phyloP scores from a whole-genome alignment of 2,797 vertebrate genomes.

The Enteromius mattozi region DNA sequence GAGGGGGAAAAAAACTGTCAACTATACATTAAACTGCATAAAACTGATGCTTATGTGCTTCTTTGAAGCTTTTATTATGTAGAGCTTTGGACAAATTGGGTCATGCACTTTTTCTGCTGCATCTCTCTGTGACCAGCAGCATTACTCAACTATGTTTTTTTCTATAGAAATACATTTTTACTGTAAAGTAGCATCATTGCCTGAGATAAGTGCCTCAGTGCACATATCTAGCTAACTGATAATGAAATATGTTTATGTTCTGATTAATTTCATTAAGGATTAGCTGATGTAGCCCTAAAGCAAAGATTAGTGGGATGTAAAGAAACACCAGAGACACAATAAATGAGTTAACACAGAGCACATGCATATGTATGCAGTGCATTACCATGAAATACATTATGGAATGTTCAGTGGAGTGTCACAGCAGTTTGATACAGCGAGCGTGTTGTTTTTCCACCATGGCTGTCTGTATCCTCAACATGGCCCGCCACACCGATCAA shows the following conservation, averaged over 20 bases:
- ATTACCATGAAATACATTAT: not conserved
- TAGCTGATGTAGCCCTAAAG: constrained; percentile 9
- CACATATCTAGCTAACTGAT: not conserved
- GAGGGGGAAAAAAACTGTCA: not conserved
- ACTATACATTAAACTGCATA: not conserved
- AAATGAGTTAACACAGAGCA: not conserved
- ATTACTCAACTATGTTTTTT: not conserved
- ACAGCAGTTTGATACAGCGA: not conserved
- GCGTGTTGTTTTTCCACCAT: constrained; percentile 24
- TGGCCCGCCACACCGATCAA: constrained; percentile 10
- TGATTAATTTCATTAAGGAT: constrained; percentile 17
- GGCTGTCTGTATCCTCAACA: constrained; percentile 42
- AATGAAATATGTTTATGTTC: not conserved
- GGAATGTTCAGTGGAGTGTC: constrained; percentile 6
- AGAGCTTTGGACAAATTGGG: not conserved
- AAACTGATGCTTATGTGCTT: not conserved
- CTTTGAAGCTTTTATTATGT: not conserved
- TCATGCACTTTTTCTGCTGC: not conserved
- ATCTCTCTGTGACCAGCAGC: not conserved
- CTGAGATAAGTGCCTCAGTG: not conserved
- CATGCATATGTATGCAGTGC: constrained; percentile 23
- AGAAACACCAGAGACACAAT: not conserved
- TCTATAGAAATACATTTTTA: constrained; percentile 1
- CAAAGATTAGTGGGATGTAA: not conserved
- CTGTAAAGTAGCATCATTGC: not conserved